Base-by-base conservation (phyloP, 2,113 vertebrate genomes). In the Chamaea fasciata region DNA sequence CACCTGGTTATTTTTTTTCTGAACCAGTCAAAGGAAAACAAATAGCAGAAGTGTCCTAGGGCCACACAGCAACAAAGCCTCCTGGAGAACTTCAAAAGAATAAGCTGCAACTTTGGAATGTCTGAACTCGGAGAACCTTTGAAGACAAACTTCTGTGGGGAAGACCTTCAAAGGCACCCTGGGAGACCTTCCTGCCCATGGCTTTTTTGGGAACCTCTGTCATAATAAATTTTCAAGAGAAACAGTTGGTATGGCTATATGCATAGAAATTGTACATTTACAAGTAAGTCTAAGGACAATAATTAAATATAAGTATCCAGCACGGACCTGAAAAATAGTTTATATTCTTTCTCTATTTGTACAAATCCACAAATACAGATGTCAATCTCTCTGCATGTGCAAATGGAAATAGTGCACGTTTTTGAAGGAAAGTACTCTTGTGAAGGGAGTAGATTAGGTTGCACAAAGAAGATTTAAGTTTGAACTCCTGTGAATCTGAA, bases 11-110 rank as follows among this genome's bases (percentile, higher is more conserved):
- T 30, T 57, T 92, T 91, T 50, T 92, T 95, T 74, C 69, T 67
- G 75, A 65, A 53, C 49, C 46, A 86, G 41, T 73, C n/a, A 81
- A 78, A 92, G 42, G 68, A 89, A 95, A 94, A 83, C 77, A 96
- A 95, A 91, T 10, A 82, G 23, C 60, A 91, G 65, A 89, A 95
- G 65, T 82, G 83, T 89, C 77, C 73, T 56, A 73, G 91, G 92
- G 89, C 81, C 89, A 89, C 83, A 89, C 69, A 91, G 62, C 87
- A 94, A 64, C 77, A 89, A 91, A 75, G 74, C 65, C 79, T 84
- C 83, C 53, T 30, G 77, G 64, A 68, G 44, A 78, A 41, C 89
- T 93, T 93, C 15, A 94, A 63, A 92, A 78, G 79, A 84, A 69
- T 21, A 81, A 69, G 65, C 74, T 65, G 35, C 22, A n/a, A 16